Percentiles rank a stretch among this genome's conserved stretches.
Conservation (phyloP, 1,140 invertebrate species). For the Papilio glaucus region DNA sequence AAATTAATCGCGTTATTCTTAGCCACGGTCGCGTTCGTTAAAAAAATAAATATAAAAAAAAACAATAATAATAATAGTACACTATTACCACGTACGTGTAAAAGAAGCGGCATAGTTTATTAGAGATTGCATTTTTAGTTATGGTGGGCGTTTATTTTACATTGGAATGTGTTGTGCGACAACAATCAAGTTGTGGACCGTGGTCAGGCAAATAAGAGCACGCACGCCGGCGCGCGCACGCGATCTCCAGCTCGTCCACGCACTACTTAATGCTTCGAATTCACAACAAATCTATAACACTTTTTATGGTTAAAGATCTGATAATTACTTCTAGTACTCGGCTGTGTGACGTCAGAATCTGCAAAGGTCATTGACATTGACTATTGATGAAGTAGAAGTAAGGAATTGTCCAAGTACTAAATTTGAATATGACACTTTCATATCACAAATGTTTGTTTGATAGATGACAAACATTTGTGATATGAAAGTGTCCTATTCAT, state of each 20-base stretch:
- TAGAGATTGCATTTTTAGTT: too few relatives aligned
- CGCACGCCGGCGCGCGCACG: neutral
- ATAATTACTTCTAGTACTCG: neutral
- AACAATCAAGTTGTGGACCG: conserved; percentile 2
- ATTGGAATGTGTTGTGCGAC: conserved; percentile 14
- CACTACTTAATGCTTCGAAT: neutral
- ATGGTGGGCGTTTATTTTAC: too few relatives aligned
- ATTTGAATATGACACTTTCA: neutral
- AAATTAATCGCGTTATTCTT: too few relatives aligned
- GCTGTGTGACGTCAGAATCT: neutral
- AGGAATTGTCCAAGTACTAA: neutral
- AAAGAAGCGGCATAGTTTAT: too few relatives aligned
- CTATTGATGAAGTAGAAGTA: neutral
- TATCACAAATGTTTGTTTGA: too few relatives aligned
- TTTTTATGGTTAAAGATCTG: neutral
- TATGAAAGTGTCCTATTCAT: neutral
- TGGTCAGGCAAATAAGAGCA: neutral
- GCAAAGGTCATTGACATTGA: neutral
- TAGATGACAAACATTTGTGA: too few relatives aligned
- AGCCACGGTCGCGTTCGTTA: too few relatives aligned
- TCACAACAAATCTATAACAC: neutral
- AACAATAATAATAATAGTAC: too few relatives aligned
- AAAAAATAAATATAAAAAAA: too few relatives aligned
- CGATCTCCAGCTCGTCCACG: neutral
- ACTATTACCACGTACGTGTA: too few relatives aligned